phyloP scores from a whole-genome alignment of 2,888 invertebrate genomes.

The Plagodis dolabraria region DNA sequence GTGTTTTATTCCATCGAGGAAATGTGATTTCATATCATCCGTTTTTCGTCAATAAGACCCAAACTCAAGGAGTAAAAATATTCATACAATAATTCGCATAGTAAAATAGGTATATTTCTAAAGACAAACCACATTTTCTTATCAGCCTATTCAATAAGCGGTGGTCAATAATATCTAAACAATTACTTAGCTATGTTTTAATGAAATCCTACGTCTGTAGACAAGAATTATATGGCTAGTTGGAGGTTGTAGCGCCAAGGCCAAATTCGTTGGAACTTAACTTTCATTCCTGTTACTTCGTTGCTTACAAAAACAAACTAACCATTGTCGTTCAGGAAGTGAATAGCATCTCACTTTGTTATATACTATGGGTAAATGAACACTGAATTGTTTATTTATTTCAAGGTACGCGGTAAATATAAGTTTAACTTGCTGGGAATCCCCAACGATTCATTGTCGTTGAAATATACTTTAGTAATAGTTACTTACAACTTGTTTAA shows the following conservation, averaged over 20 bases:
- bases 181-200: not conserved
- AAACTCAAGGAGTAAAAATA: no score
- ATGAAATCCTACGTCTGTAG: not conserved
- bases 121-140: no score
- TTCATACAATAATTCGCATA: no score
- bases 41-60: no score
- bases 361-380: not conserved
- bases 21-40: no score
- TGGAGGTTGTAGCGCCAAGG: conserved; percentile 20
- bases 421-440: not conserved
- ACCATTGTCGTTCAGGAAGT: conserved; percentile 19
- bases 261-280: conserved; percentile 13
- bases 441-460: not conserved
- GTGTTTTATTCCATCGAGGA: no score
- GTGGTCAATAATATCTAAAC: no score
- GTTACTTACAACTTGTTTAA: not conserved
- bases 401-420: not conserved
- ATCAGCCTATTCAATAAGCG: no score
- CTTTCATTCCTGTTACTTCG: conserved; percentile 25
- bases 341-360: conserved; percentile 6
- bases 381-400: not conserved
- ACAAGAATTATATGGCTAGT: not conserved
- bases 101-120: no score
- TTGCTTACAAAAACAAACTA: conserved; percentile 13
- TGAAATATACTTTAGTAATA: not conserved